These are phyloP conservation scores for Palythoa grandiflora DNA, from an alignment of 92 coral and sea anemone genomes.

Conservation along the genomic window DNA sequence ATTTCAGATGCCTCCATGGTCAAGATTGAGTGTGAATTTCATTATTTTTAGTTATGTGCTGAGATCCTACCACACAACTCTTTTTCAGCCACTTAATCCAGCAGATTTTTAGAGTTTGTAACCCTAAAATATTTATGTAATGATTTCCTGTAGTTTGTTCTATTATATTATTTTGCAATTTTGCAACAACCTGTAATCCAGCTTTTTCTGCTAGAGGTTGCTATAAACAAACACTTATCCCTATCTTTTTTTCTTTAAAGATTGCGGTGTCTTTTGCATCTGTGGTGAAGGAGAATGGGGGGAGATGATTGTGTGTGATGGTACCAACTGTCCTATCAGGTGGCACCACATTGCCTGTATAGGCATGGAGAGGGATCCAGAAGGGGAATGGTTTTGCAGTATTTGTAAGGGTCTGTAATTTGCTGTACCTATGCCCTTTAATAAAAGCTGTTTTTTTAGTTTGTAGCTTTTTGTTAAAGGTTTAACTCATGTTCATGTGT, in stretches of 20 bases:
- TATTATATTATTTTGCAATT: not conserved
- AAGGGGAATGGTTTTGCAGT: conserved; percentile 46
- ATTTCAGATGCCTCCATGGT: conserved; percentile 27
- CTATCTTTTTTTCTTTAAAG: conserved; percentile 23
- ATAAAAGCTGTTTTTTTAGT: not conserved
- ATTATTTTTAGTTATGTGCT: conserved; percentile 10
- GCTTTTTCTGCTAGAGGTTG: conserved; percentile 20
- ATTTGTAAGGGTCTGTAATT: conserved; percentile 36
- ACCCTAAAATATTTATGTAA: conserved; percentile 22
- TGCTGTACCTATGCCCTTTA: conserved; percentile 3
- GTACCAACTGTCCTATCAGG: not conserved
- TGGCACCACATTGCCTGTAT: conserved; percentile 28
- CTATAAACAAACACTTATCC: conserved; percentile 25
- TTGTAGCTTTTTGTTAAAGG: conserved; percentile 17
- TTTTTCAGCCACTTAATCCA: conserved; percentile 8
- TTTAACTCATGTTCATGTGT: not conserved
- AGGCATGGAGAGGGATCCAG: not conserved
- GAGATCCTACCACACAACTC: conserved; percentile 17
- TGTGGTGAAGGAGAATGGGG: conserved; percentile 43
- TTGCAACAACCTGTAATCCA: conserved; percentile 23
- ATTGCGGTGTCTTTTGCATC: conserved; percentile 21
- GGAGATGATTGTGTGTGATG: conserved; percentile 29
- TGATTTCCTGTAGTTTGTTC: conserved; percentile 26
- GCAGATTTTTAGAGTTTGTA: conserved; percentile 25
- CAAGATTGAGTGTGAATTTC: conserved; percentile 14